Evolutionary conservation across 2,888 invertebrate species (phyloP), one percentile per base, ranked within the genome.

Genomic region (Philereme vetulata): DNA sequence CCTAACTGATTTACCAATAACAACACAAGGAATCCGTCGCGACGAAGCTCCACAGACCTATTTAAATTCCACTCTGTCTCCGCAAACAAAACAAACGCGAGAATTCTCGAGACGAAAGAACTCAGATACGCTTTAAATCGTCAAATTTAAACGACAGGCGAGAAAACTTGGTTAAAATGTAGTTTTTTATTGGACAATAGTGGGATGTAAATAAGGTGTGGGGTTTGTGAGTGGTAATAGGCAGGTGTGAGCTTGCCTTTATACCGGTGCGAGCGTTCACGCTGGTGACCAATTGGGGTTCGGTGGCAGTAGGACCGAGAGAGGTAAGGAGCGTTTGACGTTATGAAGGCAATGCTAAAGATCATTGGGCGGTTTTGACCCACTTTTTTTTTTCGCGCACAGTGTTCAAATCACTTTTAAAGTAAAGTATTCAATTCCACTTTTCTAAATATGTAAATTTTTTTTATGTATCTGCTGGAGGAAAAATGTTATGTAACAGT

Each of bases 161-260:
- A 75, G 75, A 70, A 82, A 79, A 75, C 71, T 52, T 71, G 68
- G 63, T 67, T 75, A 80, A 78, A 78, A 79, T 77, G 77, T 78
- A 72, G 74, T 68, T 64, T 63, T 60, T 70, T 60, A 65, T 57
- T 56, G 69, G 65, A 80, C 76, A 78, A 80, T 75, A 64, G 69
- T 65, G 56, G 65, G 40, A 57, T 60, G 44, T 63, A 60, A 63
- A 61, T 66, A 64, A 53, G 62, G 60, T 56, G 51, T 46, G 42
- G 53, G 56, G 50, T 40, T 72, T 67, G 70, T 72, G 57, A 45
- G 62, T 59, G 60, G 64, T 66, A 65, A 67, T 67, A 74, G 75
- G 84, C 89, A 88, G 88, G 89, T 89, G 88, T 71, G 76, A 69
- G 82, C 81, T 76, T 77, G 71, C 73, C 74, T 75, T 70, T 70